phyloP scores from a whole-genome alignment of 2,113 vertebrate genomes.

The Ameiurus melas region DNA sequence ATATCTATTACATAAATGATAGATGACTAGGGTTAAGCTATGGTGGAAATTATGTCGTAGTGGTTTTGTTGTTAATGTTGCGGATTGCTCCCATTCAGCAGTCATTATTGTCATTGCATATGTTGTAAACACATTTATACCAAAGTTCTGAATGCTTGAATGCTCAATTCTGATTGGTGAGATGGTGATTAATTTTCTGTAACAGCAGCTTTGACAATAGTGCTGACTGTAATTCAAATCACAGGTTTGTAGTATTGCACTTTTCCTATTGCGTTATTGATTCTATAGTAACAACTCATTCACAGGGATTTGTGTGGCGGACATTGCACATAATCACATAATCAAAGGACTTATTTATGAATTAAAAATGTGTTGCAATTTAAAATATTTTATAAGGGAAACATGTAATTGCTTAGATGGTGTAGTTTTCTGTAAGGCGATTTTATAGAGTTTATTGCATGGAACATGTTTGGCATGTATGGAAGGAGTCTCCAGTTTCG shows the following conservation, averaged over 20 bases:
- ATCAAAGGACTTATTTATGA: not conserved
- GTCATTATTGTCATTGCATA: not conserved
- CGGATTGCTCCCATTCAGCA: not conserved
- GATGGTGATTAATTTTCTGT: not conserved
- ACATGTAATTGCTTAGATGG: not conserved
- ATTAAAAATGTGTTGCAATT: not conserved
- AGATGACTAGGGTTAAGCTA: constrained; percentile 4
- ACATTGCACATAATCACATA: not conserved
- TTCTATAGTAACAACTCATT: not conserved
- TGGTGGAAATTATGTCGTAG: not conserved
- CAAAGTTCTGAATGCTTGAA: not conserved
- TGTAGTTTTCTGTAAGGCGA: not conserved
- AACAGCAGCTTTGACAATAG: not conserved
- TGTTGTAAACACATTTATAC: not conserved
- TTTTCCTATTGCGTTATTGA: not conserved
- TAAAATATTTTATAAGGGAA: not conserved
- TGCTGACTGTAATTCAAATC: not conserved
- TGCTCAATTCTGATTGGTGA: not conserved
- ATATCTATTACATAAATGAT: constrained; percentile 47
- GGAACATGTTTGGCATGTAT: not conserved
- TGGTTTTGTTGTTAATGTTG: constrained; percentile 2
- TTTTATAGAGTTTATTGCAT: not conserved
- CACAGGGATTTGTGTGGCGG: not conserved
- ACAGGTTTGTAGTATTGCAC: not conserved
- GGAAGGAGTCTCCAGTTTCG: not conserved